Evolutionary conservation across 2,113 vertebrate genomes (phyloP), one percentile per base, ranked within the genome.

Genomic region (Chrysochloris asiatica): DNA sequence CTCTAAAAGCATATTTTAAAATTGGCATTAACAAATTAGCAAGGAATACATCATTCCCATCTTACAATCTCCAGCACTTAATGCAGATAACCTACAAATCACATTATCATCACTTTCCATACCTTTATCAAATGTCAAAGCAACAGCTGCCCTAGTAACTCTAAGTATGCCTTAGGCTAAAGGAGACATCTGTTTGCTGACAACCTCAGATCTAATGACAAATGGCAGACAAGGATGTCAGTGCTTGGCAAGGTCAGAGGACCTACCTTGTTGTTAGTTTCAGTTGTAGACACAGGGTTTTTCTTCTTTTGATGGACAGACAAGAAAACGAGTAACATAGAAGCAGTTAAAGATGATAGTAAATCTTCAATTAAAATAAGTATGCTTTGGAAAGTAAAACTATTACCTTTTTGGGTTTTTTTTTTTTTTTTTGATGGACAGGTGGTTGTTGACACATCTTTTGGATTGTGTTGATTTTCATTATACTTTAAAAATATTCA

Each of bases 121-220:
- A 95, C 95, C 92, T 97, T 97, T 79, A 90, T 96, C 95, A 94
- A 78, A 95, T 94, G 96, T 95, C 94, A 96, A 92, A 90, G 94
- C 84, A 95, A 95, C 97, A 98, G 97, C 97, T 98, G 97, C 91
- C 96, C 73, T 3, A 59, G 93, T 87, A 92, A 59, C 83, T 75
- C 24, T n/a, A 73, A 91, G 38, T 71, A 21, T 30, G 80, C 81
- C 93, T 56, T 56, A 77, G 89, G 96, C 95, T 93, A 97, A 97
- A 97, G 96, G 96, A 92, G 83, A 96, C 98, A 98, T 98, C 97
- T 98, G 97, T 91, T 94, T 95, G 93, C 95, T 97, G 97, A 95
- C 92, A 95, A 86, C 82, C 95, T 98, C 87, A 96, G 97, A 98
- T 98, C 95, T 96, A 95, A 97, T 97, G 97, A 97, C 69, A 96